Evolutionary conservation across 2,888 invertebrate species (phyloP), one percentile per base, ranked within the genome.

Genomic region (Incurvaria masculella): DNA sequence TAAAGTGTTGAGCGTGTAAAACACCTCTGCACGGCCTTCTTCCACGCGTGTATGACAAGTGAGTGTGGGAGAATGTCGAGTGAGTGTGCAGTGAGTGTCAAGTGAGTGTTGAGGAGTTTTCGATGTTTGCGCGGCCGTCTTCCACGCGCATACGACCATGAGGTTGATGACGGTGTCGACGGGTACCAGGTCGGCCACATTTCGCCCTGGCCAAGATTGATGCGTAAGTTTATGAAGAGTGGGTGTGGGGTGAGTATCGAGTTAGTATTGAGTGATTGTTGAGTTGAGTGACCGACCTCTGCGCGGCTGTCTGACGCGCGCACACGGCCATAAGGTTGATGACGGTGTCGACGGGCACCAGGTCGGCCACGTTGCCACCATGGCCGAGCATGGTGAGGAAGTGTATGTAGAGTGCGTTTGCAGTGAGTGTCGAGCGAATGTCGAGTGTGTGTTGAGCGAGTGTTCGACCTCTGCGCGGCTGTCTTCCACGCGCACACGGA

Each of bases 81-180:
- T 11, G 94, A n/a, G n/a, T n/a, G n/a, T n/a, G n/a, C n/a, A n/a
- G n/a, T n/a, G n/a, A n/a, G n/a, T n/a, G n/a, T n/a, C n/a, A n/a
- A n/a, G n/a, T n/a, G n/a, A n/a, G n/a, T n/a, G n/a, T n/a, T n/a
- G n/a, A n/a, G n/a, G n/a, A n/a, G n/a, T n/a, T n/a, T n/a, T n/a
- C n/a, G n/a, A n/a, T n/a, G n/a, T 47, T 64, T 61, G 14, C 19
- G 17, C 6, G 38, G 10, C 91, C 56, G 93, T 93, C 71, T 88
- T 83, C 94, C 95, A 96, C 51, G 93, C 95, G 52, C 92, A 88
- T 21, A 90, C 88, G 51, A 96, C 88, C 89, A 96, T 91, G 63
- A 95, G 81, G 74, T 96, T 96, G 66, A 95, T 94, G 60, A 94
- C 94, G 61, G 91, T 88, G 69, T 94, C 94, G 51, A 94, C 93